A percentile compares a stretch with the other conserved stretches of the same genome.
Conservation (phyloP, 2,113 vertebrate species). For the Equus przewalskii region DNA sequence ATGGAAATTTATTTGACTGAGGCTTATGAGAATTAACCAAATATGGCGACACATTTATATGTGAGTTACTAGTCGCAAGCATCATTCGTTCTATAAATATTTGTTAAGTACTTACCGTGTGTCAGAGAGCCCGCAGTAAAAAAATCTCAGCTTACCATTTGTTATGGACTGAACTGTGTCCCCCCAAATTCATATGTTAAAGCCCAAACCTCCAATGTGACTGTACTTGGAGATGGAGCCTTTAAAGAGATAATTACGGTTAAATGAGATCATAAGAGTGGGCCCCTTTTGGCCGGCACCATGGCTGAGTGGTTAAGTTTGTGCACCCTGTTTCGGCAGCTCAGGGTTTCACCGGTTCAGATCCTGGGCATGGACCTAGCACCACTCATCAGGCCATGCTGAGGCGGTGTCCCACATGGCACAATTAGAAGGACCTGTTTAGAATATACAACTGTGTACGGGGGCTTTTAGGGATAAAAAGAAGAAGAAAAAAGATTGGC, state of each 20-base stretch:
- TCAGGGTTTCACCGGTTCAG: too few relatives aligned
- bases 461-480: too few relatives aligned
- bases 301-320: too few relatives aligned
- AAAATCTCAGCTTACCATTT: not conserved
- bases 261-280: not conserved
- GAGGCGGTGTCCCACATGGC: too few relatives aligned
- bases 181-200: not conserved
- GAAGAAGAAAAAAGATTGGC: too few relatives aligned
- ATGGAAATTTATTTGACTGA: not conserved
- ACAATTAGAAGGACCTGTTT: too few relatives aligned
- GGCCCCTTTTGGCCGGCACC: too few relatives aligned
- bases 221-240: not conserved
- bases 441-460: too few relatives aligned
- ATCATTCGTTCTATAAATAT: not conserved
- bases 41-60: not conserved
- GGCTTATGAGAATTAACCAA: not conserved
- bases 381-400: too few relatives aligned
- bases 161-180: not conserved
- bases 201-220: too few relatives aligned
- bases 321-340: too few relatives aligned
- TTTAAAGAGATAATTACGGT: not conserved
- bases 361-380: too few relatives aligned
- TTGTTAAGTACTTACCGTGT: not conserved
- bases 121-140: not conserved
- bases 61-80: not conserved